These are phyloP conservation scores for Setipinna tenuifilis DNA, from an alignment of 2,797 vertebrate genomes.

Conservation along the genomic window DNA sequence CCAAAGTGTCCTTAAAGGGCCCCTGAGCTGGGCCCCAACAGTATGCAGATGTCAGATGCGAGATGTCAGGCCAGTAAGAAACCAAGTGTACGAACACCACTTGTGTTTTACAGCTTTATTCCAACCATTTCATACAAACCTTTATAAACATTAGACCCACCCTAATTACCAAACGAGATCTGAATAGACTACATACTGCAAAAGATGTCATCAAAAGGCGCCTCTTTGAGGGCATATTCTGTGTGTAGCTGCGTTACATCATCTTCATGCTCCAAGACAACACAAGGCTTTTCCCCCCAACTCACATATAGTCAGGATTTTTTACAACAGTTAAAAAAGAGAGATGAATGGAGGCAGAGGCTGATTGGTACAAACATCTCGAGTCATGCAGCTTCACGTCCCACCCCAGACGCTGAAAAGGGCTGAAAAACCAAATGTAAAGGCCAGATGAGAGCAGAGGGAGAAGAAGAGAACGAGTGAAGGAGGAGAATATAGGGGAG, in stretches of 20 bases:
- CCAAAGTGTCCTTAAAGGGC: too few relatives aligned
- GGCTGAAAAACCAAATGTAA: slow-evolving; percentile 39
- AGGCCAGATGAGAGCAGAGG: slow-evolving; percentile 54
- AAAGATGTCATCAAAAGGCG: slow-evolving; percentile 46
- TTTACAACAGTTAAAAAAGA: slow-evolving; percentile 49
- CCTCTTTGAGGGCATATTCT: slow-evolving; percentile 57
- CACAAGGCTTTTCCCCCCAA: slow-evolving; percentile 60
- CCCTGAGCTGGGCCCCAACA: too few relatives aligned
- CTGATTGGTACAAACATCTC: slow-evolving; percentile 58
- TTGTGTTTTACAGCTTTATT: slow-evolving; percentile 23
- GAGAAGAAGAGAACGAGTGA: slow-evolving; percentile 23
- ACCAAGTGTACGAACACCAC: not conserved
- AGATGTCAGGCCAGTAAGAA: not conserved
- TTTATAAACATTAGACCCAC: slow-evolving; percentile 24
- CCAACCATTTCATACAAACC: slow-evolving; percentile 24
- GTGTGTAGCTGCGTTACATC: slow-evolving; percentile 62
- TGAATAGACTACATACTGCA: slow-evolving; percentile 22
- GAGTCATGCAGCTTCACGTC: slow-evolving; percentile 50
- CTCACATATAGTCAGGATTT: slow-evolving; percentile 63
- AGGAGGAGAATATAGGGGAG: not conserved
- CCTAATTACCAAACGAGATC: slow-evolving; percentile 10
- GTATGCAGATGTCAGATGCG: too few relatives aligned
- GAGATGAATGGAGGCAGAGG: slow-evolving; percentile 58
- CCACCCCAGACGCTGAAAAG: slow-evolving; percentile 52
- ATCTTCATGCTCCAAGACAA: slow-evolving; percentile 71